phyloP scores from a whole-genome alignment of 2,113 vertebrate species.

The Axis porcinus region DNA sequence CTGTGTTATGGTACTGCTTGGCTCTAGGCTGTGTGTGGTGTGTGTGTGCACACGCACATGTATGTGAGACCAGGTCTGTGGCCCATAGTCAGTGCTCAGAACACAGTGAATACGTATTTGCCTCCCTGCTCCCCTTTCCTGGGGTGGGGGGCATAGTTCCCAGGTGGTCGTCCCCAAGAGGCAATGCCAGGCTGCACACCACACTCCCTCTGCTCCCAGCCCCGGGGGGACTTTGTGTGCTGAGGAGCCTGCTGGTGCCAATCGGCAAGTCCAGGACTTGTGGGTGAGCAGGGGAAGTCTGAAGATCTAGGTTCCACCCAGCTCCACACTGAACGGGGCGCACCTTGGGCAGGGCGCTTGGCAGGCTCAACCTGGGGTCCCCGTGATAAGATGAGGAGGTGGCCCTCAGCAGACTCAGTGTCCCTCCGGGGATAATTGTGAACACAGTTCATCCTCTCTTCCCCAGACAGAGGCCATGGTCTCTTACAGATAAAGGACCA shows the following conservation, averaged over 20 bases:
- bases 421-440: background rate
- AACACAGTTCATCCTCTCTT: background rate
- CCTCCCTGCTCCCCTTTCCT: background rate
- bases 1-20: background rate
- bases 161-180: background rate
- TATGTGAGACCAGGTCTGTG: background rate
- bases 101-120: background rate
- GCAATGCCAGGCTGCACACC: background rate
- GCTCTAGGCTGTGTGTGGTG: background rate
- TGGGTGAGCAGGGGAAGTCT: background rate
- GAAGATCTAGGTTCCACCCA: background rate
- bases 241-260: background rate
- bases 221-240: background rate
- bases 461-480: background rate
- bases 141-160: background rate
- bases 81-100: background rate
- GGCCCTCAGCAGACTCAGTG: background rate
- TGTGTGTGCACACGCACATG: background rate
- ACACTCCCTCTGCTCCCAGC: background rate
- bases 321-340: accelerated
- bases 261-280: background rate
- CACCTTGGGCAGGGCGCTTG: background rate
- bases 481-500: background rate
- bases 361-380: background rate
- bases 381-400: background rate